Evolutionary conservation across 2,797 vertebrate genomes (phyloP).

Genomic region (Sebastes nivosus): DNA sequence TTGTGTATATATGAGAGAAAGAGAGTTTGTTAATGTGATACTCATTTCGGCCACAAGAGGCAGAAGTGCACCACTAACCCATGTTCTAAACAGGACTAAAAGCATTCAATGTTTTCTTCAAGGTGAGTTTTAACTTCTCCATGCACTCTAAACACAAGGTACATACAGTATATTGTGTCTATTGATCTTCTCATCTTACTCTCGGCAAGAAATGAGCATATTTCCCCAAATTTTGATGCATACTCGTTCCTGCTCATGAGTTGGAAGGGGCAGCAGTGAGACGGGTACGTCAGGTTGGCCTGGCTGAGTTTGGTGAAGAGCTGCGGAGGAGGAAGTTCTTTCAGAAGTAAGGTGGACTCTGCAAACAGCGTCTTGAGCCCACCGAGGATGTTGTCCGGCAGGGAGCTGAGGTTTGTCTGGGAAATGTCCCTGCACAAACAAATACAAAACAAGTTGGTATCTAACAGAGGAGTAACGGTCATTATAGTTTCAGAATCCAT

Average conservation of each 20-base stretch:
- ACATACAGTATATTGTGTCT: neutral
- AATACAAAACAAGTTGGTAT: neutral
- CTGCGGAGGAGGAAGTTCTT: slow-evolving; percentile 87
- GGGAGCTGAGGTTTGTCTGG: slow-evolving; percentile 85
- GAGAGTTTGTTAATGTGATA: too few relatives aligned
- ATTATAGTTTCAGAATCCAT: neutral
- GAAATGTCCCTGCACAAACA: slow-evolving; percentile 89
- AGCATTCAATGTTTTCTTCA: neutral
- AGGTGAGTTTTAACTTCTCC: neutral
- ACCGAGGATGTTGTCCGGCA: slow-evolving; percentile 88
- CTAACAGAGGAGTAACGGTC: neutral
- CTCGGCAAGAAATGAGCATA: neutral
- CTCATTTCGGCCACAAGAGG: too few relatives aligned
- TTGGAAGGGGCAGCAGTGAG: slow-evolving; percentile 94
- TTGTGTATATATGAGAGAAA: too few relatives aligned
- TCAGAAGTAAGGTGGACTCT: slow-evolving; percentile 84
- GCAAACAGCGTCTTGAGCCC: slow-evolving; percentile 87
- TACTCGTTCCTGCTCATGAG: slow-evolving; percentile 80
- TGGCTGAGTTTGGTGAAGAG: slow-evolving; percentile 84
- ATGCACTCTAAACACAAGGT: neutral
- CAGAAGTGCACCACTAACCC: too few relatives aligned
- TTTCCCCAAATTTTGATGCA: too few relatives aligned
- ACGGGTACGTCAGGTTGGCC: slow-evolving; percentile 92
- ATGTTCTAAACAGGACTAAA: neutral
- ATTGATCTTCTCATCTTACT: neutral